Evolutionary conservation across 2,113 vertebrate species (phyloP).

Genomic region (Ptychochromis oligacanthus): DNA sequence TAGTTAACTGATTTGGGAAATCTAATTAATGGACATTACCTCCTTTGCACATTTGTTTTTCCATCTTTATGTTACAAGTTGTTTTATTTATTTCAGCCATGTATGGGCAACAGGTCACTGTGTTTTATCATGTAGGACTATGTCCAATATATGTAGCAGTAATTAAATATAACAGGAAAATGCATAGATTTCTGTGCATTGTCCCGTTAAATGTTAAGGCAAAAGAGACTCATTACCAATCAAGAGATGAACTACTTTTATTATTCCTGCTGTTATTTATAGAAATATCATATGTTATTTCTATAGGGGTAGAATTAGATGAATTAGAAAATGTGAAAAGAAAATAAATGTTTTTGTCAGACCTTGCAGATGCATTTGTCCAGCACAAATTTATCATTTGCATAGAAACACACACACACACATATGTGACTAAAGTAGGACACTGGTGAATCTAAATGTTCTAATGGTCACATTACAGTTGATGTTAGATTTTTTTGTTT

Average conservation of each 20-base stretch:
- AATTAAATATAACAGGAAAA: not conserved
- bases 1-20: not conserved
- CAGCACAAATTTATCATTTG: not conserved
- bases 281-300: not conserved
- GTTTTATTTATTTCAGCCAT: not conserved
- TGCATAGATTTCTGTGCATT: not conserved
- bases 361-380: fast-evolving
- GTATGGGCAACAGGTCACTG: too few species aligned
- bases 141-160: not conserved
- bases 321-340: not conserved
- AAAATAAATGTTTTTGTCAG: not conserved
- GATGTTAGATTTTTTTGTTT: not conserved
- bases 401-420: not conserved
- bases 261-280: not conserved
- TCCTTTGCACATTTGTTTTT: not conserved
- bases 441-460: not conserved
- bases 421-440: too few species aligned
- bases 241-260: too few species aligned
- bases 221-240: not conserved
- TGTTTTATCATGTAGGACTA: not conserved
- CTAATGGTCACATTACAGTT: not conserved
- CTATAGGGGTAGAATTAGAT: not conserved
- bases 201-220: not conserved
- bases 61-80: fast-evolving
- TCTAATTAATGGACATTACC: too few species aligned